Evolutionary conservation across 2,113 vertebrate species (phyloP).

Genomic region (Tachuris rubrigastra): DNA sequence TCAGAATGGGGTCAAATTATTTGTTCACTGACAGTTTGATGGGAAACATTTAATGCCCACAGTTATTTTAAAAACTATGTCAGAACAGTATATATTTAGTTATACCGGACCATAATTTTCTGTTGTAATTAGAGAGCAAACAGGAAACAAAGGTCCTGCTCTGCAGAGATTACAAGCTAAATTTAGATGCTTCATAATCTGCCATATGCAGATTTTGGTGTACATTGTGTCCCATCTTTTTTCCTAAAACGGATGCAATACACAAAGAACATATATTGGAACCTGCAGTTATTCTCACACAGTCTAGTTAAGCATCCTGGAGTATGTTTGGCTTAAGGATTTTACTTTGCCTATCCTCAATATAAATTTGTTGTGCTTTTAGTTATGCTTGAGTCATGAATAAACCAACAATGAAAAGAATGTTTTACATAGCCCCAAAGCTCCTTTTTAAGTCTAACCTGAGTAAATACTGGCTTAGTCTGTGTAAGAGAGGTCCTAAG

Average conservation of each 20-base stretch:
- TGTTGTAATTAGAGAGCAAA: constrained; percentile 8
- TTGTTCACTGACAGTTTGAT: background rate
- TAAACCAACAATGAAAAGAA: background rate
- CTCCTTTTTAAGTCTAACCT: background rate
- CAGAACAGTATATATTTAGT: background rate
- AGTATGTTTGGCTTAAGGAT: background rate
- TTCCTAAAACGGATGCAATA: background rate
- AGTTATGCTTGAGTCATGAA: background rate
- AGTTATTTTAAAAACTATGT: background rate
- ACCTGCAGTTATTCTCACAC: background rate
- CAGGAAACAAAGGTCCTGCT: background rate
- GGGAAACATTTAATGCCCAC: background rate
- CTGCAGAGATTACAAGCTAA: constrained; percentile 15
- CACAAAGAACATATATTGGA: background rate
- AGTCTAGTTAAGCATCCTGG: background rate
- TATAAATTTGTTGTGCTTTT: background rate
- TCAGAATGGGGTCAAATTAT: background rate
- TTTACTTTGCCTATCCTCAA: background rate
- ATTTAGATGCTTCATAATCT: constrained; percentile 7
- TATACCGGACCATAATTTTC: background rate
- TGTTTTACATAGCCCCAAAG: background rate
- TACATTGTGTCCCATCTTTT: background rate
- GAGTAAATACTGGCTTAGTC: background rate
- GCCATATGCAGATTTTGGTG: background rate
- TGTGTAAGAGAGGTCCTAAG: background rate